A percentile compares a stretch with the other conserved stretches of the same genome.
These are phyloP conservation scores for Chelon labrosus DNA, from an alignment of 2,797 vertebrate species.

Conservation along the genomic window DNA sequence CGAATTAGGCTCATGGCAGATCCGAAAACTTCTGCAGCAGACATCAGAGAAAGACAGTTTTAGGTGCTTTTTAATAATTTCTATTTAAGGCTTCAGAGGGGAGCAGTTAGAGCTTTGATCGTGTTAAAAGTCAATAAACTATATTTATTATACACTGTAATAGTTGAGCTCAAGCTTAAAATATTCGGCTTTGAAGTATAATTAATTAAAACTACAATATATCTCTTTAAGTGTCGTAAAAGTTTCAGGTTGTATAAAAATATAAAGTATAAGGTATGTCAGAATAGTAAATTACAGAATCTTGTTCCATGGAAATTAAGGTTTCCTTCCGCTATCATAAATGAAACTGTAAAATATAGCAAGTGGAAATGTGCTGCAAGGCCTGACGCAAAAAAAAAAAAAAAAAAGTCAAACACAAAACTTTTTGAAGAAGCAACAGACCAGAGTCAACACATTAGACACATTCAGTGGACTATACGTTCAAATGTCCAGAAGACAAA, in stretches of 20 bases:
- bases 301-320: neutral
- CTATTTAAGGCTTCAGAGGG: slow-evolving; percentile 9
- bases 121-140: neutral
- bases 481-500: slow-evolving; percentile 52
- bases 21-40: slow-evolving; percentile 49
- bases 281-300: neutral
- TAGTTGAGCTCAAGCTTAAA: too few relatives aligned
- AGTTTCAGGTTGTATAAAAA: neutral
- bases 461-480: slow-evolving; percentile 23
- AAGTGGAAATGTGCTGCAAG: slow-evolving; percentile 29
- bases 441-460: slow-evolving; percentile 41
- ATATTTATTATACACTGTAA: too few relatives aligned
- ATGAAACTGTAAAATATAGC: slow-evolving; percentile 22
- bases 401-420: slow-evolving; percentile 47
- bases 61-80: slow-evolving; percentile 51
- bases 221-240: neutral
- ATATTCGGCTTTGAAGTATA: too few relatives aligned
- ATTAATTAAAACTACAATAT: neutral
- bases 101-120: slow-evolving; percentile 8
- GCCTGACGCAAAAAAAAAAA: slow-evolving; percentile 9
- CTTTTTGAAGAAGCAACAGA: slow-evolving; percentile 59
- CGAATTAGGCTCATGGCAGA: slow-evolving; percentile 55
- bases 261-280: neutral
- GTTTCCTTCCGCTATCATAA: slow-evolving; percentile 16
- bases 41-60: slow-evolving; percentile 28